Conservation (phyloP, 2,888 invertebrate species). For the Strigamia transsilvanica region DNA sequence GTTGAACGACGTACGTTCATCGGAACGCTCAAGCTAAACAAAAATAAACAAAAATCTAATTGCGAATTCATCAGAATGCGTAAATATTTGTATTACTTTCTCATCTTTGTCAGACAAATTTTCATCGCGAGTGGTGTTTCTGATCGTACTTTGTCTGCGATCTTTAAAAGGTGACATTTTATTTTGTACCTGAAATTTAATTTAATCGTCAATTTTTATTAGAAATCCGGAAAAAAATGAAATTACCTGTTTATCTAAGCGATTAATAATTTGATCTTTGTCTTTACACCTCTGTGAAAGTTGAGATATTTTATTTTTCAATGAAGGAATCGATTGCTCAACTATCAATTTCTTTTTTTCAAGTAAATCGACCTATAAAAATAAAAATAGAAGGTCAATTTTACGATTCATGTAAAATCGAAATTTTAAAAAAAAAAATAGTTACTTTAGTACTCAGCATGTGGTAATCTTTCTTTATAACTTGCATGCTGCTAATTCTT, state of each 20-base stretch:
- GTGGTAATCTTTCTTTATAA: slow-evolving; percentile 54
- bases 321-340: slow-evolving; percentile 50
- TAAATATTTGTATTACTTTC: not conserved
- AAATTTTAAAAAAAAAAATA: not conserved
- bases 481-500: slow-evolving; percentile 55
- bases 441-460: slow-evolving; percentile 50
- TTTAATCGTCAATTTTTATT: not conserved
- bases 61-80: not conserved
- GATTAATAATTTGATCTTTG: slow-evolving; percentile 52
- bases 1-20: not conserved
- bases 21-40: not conserved
- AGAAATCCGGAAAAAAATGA: not conserved
- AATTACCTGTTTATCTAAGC: slow-evolving; percentile 50
- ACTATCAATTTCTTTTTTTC: slow-evolving; percentile 53
- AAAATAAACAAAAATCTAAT: not conserved
- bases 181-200: slow-evolving; percentile 14
- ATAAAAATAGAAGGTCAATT: slow-evolving; percentile 35
- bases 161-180: slow-evolving; percentile 25
- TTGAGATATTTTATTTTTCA: slow-evolving; percentile 50
- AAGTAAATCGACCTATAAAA: slow-evolving; percentile 40
- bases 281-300: slow-evolving; percentile 54
- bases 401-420: not conserved
- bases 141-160: not conserved
- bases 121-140: slow-evolving; percentile 11
- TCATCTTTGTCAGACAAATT: slow-evolving; percentile 10